These are phyloP conservation scores for Piprites chloris DNA, from an alignment of 2,113 vertebrate genomes.

Conservation along the genomic window DNA sequence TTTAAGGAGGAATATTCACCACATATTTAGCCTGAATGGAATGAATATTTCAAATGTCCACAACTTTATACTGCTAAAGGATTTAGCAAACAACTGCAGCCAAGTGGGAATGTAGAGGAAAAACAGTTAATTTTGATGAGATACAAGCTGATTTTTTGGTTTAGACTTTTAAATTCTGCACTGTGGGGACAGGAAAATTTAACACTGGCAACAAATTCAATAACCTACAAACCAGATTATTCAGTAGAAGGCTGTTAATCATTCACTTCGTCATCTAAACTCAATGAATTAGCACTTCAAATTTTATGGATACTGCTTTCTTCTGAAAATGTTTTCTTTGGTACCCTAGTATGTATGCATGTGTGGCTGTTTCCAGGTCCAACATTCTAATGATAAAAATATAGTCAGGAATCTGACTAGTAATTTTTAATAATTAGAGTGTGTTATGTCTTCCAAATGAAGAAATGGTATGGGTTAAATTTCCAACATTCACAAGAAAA, in stretches of 20 bases:
- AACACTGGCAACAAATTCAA: not conserved
- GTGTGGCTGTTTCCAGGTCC: not conserved
- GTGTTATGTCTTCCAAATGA: not conserved
- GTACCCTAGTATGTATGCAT: not conserved
- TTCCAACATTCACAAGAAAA: not conserved
- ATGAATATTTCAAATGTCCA: not conserved
- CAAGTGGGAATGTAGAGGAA: not conserved
- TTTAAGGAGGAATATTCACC: not conserved
- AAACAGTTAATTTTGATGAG: not conserved
- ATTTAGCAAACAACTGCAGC: not conserved
- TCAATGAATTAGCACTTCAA: not conserved
- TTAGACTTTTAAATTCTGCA: not conserved
- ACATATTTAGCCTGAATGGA: not conserved
- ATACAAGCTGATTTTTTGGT: not conserved
- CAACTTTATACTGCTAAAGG: not conserved
- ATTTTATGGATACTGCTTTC: not conserved
- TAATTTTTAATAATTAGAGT: slow-evolving; percentile 5
- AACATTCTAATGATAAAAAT: slow-evolving; percentile 36
- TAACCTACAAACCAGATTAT: not conserved
- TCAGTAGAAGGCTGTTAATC: not conserved
- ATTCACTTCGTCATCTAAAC: not conserved
- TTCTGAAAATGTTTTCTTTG: not conserved
- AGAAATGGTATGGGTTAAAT: not conserved
- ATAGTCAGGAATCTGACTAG: not conserved
- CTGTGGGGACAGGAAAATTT: not conserved